Evolutionary conservation across 2,888 invertebrate species (phyloP).

Genomic region (Cenopis cana): DNA sequence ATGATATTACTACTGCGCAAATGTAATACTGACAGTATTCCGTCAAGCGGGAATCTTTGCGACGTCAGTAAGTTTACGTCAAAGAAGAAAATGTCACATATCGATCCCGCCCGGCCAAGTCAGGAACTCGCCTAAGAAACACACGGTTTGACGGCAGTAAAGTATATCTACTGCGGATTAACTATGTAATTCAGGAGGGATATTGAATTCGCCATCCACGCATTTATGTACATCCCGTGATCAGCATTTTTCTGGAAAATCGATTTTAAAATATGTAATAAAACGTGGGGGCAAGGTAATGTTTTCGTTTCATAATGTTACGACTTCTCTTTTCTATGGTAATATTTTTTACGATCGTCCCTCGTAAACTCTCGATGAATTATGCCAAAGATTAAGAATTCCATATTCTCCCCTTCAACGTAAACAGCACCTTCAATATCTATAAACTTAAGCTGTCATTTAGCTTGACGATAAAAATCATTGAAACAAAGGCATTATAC

Average conservation of each 20-base stretch:
- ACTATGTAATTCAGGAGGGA: not conserved
- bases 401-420: constrained; percentile 31
- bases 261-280: constrained; percentile 56
- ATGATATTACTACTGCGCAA: too few relatives aligned
- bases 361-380: constrained; percentile 56
- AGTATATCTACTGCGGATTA: constrained; percentile 3
- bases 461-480: not conserved
- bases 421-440: not conserved
- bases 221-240: not conserved
- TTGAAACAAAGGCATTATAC: constrained; percentile 5
- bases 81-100: too few relatives aligned
- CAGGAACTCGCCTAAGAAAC: too few relatives aligned
- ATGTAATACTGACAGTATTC: too few relatives aligned
- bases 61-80: too few relatives aligned
- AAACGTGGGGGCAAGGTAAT: constrained; percentile 58
- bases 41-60: too few relatives aligned
- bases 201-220: not conserved
- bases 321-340: constrained; percentile 67
- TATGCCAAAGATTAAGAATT: constrained; percentile 57
- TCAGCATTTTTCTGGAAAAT: constrained; percentile 54
- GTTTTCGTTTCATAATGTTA: constrained; percentile 66
- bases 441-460: not conserved
- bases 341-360: constrained; percentile 67
- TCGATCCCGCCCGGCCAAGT: too few relatives aligned
- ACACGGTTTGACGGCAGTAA: not conserved